Evolutionary conservation across 2,888 invertebrate genomes (phyloP), one percentile per base, ranked within the genome.

Genomic region (Thecocarcelia acutangulata): DNA sequence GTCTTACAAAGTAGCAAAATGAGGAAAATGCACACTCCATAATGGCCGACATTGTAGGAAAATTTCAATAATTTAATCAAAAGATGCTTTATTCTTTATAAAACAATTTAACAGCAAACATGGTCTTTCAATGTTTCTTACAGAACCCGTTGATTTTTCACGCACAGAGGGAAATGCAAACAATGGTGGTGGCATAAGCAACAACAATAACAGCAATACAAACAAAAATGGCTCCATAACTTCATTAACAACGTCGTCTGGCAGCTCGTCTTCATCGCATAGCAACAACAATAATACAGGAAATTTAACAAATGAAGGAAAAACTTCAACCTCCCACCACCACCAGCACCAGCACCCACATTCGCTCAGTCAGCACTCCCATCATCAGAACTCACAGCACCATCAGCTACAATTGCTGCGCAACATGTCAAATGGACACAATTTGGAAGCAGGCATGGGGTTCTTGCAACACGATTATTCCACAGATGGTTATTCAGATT

Each of bases 91-190:
- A 40, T 72, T 46, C 28, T 64, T 66, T 48, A 33, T 24, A 50
- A 52, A 66, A 63, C 37, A 54, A 50, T 64, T 46, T 46, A 56
- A 59, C 59, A 72, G 52, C 17, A 77, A 81, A 74, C 64, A 63
- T 61, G 15, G 50, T 13, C 17, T 72, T 70, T 72, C 33, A 52
- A 54, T 33, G 42, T 75, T 83, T 84, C 9, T 33, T 33, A 9
- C 85, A 90, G 91, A 91, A 85, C 91, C 91, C 84, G 91, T 91
- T 85, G 91, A 91, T 88, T 91, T 91, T 84, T 91, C 91, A 86
- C 89, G 90, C 84, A 87, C 88, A 11, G 90, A 90, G 17, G 80
- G 85, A 66, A 61, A 70, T 24, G 73, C 83, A 83, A 85, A 85
- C 42, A 66, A 72, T 83, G 78, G 78, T 73, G 37, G 68, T 80